Evolutionary conservation across 2,113 vertebrate genomes (phyloP).

Genomic region (Rhea americana): DNA sequence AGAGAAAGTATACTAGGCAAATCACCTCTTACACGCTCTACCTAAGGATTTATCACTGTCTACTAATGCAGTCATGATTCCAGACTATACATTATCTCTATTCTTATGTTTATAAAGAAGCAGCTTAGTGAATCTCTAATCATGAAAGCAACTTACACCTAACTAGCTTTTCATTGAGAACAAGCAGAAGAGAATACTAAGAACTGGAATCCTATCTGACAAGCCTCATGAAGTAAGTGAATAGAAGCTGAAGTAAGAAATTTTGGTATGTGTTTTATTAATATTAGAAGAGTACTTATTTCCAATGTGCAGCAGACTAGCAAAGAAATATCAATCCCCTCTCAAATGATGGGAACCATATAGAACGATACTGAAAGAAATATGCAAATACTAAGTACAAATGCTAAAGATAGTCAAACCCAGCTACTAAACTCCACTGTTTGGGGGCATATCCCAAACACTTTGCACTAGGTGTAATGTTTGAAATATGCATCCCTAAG

Average conservation of each 20-base stretch:
- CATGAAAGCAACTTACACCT: background rate
- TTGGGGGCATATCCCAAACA: background rate
- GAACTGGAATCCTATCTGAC: background rate
- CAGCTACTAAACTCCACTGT: background rate
- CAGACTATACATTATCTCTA: background rate
- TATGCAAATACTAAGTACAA: background rate
- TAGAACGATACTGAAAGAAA: background rate
- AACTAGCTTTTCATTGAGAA: background rate
- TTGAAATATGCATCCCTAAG: background rate
- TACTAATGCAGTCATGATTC: background rate
- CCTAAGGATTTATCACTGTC: no score
- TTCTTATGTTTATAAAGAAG: background rate
- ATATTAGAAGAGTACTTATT: background rate
- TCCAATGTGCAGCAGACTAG: background rate
- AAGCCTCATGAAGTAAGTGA: background rate
- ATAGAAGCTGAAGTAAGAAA: background rate
- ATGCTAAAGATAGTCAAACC: background rate
- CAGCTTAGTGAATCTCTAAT: background rate
- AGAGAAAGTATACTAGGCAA: no score
- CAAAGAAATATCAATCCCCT: background rate
- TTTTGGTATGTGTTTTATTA: background rate
- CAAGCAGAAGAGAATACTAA: background rate
- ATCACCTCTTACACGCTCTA: no score
- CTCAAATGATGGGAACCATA: accelerated
- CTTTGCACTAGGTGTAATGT: background rate